Percentiles rank a stretch among this genome's conserved stretches.
phyloP scores from a whole-genome alignment of 1,140 invertebrate genomes.

The Drosophila pseudoananassae region DNA sequence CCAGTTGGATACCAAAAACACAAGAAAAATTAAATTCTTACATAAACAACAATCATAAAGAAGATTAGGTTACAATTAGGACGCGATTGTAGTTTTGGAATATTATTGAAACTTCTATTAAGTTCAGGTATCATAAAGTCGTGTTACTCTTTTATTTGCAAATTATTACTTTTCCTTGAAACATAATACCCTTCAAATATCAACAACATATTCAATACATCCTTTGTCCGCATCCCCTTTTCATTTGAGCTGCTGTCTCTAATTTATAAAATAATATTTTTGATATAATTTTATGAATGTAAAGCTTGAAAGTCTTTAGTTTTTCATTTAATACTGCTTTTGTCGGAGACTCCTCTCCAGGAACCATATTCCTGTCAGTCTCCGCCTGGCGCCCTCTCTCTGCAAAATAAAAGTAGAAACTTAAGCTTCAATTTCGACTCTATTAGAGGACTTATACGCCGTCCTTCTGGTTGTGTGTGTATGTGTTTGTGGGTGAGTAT shows the following conservation, averaged over 20 bases:
- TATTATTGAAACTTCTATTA: too few species aligned
- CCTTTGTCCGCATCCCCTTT: too few species aligned
- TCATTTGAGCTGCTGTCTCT: neutral
- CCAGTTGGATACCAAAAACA: neutral
- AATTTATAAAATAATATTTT: neutral
- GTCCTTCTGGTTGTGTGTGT: neutral
- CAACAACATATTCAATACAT: too few species aligned
- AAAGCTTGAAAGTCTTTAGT: neutral
- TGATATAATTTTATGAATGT: too few species aligned
- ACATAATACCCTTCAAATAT: too few species aligned
- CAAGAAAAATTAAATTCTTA: neutral
- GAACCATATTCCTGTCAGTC: conserved; percentile 10
- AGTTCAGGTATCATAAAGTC: too few species aligned
- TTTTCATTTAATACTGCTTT: conserved; percentile 20
- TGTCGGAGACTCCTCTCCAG: conserved; percentile 10
- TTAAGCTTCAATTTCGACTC: conserved; percentile 60
- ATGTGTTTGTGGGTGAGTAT: conserved; percentile 10
- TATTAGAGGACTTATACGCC: conserved; percentile 32
- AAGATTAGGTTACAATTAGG: too few species aligned
- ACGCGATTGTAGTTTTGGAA: too few species aligned
- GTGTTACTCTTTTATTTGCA: too few species aligned
- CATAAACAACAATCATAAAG: too few species aligned
- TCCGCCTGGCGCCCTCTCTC: neutral
- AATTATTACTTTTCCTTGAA: too few species aligned
- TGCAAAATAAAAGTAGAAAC: conserved; percentile 16